Conservation (phyloP, 1,140 invertebrate genomes). For the Drosophila erecta region DNA sequence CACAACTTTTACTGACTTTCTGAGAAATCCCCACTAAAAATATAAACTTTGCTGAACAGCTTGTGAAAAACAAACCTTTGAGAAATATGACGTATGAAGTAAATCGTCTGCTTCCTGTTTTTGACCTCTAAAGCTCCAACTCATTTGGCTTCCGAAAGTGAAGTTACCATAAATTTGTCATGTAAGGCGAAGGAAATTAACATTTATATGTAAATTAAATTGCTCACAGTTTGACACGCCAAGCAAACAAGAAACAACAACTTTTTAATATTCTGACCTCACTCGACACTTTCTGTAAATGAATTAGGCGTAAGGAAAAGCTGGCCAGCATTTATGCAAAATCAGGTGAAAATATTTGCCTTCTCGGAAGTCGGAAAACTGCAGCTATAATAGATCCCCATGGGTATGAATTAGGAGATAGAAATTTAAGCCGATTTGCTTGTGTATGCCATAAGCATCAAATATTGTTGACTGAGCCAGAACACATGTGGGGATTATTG, state of each 20-base stretch:
- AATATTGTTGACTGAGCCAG: conserved; percentile 6
- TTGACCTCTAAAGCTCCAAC: neutral
- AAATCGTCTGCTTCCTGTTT: conserved; percentile 33
- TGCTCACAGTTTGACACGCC: conserved; percentile 36
- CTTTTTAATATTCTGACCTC: neutral
- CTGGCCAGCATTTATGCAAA: conserved; percentile 49
- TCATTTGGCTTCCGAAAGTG: conserved; percentile 35
- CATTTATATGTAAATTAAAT: conserved; percentile 60
- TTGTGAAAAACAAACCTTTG: conserved; percentile 22
- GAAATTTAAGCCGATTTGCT: conserved; percentile 30
- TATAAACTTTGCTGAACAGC: conserved; percentile 24
- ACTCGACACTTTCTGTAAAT: neutral
- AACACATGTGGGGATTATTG: conserved; percentile 12
- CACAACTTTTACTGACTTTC: conserved; percentile 12
- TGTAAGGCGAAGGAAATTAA: conserved; percentile 31
- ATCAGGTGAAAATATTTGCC: conserved; percentile 26
- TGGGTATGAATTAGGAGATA: neutral
- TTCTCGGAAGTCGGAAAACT: conserved; percentile 5
- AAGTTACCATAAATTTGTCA: conserved; percentile 22
- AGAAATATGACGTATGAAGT: conserved; percentile 1
- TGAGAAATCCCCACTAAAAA: neutral
- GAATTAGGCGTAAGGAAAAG: conserved; percentile 11
- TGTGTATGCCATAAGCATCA: conserved; percentile 5
- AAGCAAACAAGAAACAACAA: conserved; percentile 9
- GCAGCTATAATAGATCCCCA: neutral